Base-by-base conservation (phyloP, 2,113 vertebrate species). In the Apteryx owenii region DNA sequence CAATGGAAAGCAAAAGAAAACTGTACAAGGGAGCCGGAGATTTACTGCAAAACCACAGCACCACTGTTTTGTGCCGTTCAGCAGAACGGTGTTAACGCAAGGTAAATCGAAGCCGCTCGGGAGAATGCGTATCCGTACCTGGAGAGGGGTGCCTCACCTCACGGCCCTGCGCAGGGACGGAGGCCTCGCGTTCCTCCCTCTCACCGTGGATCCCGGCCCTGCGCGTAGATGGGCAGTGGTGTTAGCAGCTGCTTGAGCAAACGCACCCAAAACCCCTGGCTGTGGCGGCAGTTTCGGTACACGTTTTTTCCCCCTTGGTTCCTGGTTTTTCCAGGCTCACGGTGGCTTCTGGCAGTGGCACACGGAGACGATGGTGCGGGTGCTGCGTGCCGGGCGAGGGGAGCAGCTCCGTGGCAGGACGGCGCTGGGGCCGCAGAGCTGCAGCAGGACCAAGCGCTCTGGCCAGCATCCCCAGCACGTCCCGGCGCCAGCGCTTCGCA, bases 11-110 rank as follows among this genome's bases (percentile, higher is more conserved):
- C 88, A 89, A 76, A 86, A 81, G 89, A 40, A 77, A 88, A 62
- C 22, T 42, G 19, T 29, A 38, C 40, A 77, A 72, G 62, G 75
- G 88, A 78, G 72, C 19, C 78, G 61, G 76, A 97, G 96, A 96
- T 98, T 96, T 97, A 95, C 84, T 88, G 92, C 88, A 62, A 69
- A 83, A 79, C 93, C 78, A 60, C 83, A 38, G 38, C 91, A 76
- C 70, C 75, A 26, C 53, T 8, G 1, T 21, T 88, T 94, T 82
- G 92, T 90, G 94, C 95, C 85, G 12, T 82, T 75, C 75, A 95
- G 96, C 95, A 95, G 88, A 95, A 91, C 62, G 48, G 86, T 36
- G 38, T 70, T 82, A 53, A 66, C 77, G 36, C 65, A 71, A 69
- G 81, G 78, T 95, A 95, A 97, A 96, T 96, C 92, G 84, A 26